Evolutionary conservation across 1,140 invertebrate genomes (phyloP), one percentile per base, ranked within the genome.

Genomic region (Leucophenga varia): DNA sequence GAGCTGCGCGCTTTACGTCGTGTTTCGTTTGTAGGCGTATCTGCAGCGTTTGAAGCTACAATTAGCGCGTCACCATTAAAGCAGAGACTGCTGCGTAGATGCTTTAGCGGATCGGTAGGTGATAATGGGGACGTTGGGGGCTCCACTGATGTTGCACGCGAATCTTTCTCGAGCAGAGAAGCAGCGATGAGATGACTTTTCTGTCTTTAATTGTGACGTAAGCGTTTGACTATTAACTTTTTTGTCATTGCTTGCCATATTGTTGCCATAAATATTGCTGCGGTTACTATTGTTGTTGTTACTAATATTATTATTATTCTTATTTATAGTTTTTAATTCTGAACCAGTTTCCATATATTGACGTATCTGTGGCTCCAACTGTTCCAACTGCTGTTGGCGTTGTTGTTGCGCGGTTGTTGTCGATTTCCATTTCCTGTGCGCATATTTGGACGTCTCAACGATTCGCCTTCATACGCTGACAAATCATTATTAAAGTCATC

Each of bases 1-100:
- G 45, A 79, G 76, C 47, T 78, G 41, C 43, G 55, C 75, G 65
- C 80, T 74, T 19, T 57, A 59, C 45, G 68, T 51, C 38, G 55
- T 44, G 44, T 52, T 21, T 30, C 46, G 61, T 61, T 75, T 73
- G 20, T 72, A 57, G 54, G 49, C 40, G 43, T 57, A 61, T 41
- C 69, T 48, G 35, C 41, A 12, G 48, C 31, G 16, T 38, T 36
- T 16, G 31, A 14, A 2, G 42, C 59, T 3, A 22, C 67, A 28
- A 68, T 58, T 35, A 69, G 43, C 42, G 64, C 69, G 49, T 68
- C 68, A 52, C 61, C 61, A 48, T 61, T 64, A 39, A 72, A 67
- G 57, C 69, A 72, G 54, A 72, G 61, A 42, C 64, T 72, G 59
- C 69, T 72, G 50, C 69, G 69, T 61, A 72, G 57, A 59, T 72